Evolutionary conservation across 2,888 invertebrate species (phyloP).

Genomic region (Rhimphoctona megacephalus): DNA sequence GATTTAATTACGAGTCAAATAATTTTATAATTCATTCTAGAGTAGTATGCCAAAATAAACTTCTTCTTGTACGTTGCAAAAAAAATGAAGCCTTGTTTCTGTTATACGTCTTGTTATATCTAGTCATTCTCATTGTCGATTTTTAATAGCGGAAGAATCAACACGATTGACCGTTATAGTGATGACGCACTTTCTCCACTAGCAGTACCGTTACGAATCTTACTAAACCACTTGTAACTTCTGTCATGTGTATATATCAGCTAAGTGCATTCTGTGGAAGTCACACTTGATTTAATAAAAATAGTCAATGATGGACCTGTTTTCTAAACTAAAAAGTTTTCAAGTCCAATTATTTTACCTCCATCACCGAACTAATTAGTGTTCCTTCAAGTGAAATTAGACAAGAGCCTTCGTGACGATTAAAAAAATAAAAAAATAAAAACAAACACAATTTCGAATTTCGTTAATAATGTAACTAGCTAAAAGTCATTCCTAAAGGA

Average conservation of each 20-base stretch:
- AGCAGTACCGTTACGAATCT: conserved; percentile 17
- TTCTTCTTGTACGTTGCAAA: background rate
- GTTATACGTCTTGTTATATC: background rate
- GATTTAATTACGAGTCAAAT: background rate
- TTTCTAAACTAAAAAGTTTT: background rate
- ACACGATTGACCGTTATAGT: conserved; percentile 18
- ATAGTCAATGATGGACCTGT: background rate
- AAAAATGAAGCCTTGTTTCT: background rate
- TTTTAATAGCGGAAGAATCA: conserved; percentile 46
- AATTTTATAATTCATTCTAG: background rate
- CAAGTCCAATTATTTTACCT: background rate
- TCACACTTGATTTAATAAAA: conserved; percentile 4
- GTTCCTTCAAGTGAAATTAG: too few species aligned
- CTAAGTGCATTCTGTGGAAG: conserved; percentile 3
- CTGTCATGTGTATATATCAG: background rate
- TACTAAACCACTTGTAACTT: background rate
- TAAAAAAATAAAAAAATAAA: too few species aligned
- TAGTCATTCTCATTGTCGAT: conserved; percentile 40
- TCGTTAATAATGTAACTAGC: background rate
- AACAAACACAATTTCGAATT: background rate
- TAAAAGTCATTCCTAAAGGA: background rate
- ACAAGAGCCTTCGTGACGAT: too few species aligned
- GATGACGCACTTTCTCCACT: conserved; percentile 60
- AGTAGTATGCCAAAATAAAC: background rate
- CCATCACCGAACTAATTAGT: background rate